Conservation (phyloP, 37 sponge, comb jelly and placozoan species). For the Halichondria panicea region DNA sequence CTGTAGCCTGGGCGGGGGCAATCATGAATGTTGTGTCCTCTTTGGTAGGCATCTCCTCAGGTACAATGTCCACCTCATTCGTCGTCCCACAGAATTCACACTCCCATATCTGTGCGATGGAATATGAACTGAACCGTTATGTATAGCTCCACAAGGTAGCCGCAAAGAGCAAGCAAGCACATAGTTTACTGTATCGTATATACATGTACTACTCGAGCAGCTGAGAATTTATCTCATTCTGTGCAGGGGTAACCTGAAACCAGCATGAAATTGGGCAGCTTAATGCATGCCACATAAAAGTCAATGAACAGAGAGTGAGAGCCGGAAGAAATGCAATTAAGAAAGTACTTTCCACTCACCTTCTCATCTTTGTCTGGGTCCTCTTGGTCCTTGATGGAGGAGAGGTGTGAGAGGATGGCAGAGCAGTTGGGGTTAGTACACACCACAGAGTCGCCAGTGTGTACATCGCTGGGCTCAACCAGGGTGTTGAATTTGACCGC, state of each 20-base stretch:
- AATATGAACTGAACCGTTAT: too few species aligned
- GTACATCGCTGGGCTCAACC: constrained; percentile 74
- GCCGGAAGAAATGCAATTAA: background rate
- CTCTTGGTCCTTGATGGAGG: constrained; percentile 13
- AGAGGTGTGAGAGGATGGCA: constrained; percentile 73
- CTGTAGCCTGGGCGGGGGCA: constrained; percentile 33
- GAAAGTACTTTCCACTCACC: constrained; percentile 6
- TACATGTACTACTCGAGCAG: too few species aligned
- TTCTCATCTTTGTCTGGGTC: constrained; percentile 42
- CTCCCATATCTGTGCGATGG: constrained; percentile 63
- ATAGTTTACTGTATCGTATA: too few species aligned
- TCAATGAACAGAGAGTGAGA: background rate
- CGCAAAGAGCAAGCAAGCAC: too few species aligned
- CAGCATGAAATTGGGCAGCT: too few species aligned
- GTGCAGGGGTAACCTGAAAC: too few species aligned
- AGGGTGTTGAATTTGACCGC: constrained; percentile 83
- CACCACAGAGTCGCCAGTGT: constrained; percentile 81
- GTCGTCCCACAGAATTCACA: constrained; percentile 87
- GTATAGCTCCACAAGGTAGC: too few species aligned
- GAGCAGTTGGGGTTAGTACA: constrained; percentile 60
- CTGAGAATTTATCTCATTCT: too few species aligned
- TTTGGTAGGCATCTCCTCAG: constrained; percentile 76
- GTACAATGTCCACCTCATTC: constrained; percentile 69
- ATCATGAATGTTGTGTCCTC: constrained; percentile 79
- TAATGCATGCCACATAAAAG: too few species aligned